phyloP scores from a whole-genome alignment of 2,888 invertebrate genomes.

The Dynastes grantii region DNA sequence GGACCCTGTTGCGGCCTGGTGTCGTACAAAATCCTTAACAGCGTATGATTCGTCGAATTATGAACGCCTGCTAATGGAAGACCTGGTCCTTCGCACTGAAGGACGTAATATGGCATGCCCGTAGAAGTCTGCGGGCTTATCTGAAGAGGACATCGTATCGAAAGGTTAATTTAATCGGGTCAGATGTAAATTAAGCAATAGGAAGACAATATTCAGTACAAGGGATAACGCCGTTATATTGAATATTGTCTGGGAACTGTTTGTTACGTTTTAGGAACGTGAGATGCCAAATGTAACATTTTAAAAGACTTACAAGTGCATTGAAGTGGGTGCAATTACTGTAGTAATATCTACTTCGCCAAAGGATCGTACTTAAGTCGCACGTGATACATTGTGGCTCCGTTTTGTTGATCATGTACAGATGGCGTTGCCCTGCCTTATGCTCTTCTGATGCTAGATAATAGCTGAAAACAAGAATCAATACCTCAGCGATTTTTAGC shows the following conservation, averaged over 20 bases:
- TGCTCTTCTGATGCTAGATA: slow-evolving; percentile 85
- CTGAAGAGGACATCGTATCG: slow-evolving; percentile 56
- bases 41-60: slow-evolving; percentile 82
- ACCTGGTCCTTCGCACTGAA: slow-evolving; percentile 94
- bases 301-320: slow-evolving; percentile 76
- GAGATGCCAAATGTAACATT: no score
- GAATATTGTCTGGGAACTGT: no score
- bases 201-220: no score
- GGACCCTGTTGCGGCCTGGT: slow-evolving; percentile 80
- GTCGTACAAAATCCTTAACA: slow-evolving; percentile 85
- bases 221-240: no score
- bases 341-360: slow-evolving; percentile 86
- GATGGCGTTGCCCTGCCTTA: slow-evolving; percentile 88
- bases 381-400: slow-evolving; percentile 92
- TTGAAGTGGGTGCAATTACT: slow-evolving; percentile 91
- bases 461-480: slow-evolving; percentile 62
- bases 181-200: no score
- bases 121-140: slow-evolving; percentile 65
- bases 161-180: neutral
- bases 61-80: slow-evolving; percentile 89
- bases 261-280: no score
- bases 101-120: slow-evolving; percentile 76
- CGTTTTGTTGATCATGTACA: slow-evolving; percentile 85
- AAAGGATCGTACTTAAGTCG: slow-evolving; percentile 81
- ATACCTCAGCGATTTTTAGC: neutral